Evolutionary conservation across 2,113 vertebrate species (phyloP), one percentile per base, ranked within the genome.

Genomic region (Anguilla rostrata): DNA sequence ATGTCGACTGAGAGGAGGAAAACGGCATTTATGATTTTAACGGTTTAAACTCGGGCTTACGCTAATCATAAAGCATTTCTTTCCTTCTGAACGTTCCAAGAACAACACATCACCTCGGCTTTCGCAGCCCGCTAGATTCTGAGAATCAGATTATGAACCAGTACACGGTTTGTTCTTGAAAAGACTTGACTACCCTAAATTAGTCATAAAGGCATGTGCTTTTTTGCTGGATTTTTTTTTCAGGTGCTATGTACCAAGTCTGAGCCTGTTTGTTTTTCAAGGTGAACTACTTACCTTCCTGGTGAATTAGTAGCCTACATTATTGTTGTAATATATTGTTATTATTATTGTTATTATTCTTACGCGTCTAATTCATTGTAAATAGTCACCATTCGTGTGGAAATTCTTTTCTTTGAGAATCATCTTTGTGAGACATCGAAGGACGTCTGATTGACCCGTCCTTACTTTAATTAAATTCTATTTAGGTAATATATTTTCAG

Each of bases 121-220:
- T 88, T 89, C 63, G 92, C 91, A 88, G 91, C 91, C 92, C 81
- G 85, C 92, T 91, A 79, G 86, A 83, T 95, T 96, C 95, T 95
- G 82, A 95, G 95, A 96, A 96, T 84, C 87, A 41, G 86, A 34
- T 29, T 12, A 34, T 12, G 11, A 34, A 75, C 4, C 26, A 91
- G 85, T 14, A 60, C 16, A 39, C 39, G 56, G 53, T 85, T 53
- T 83, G 89, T 94, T 95, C 94, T 94, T 95, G 90, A 96, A 95
- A 94, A 93, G 91, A 91, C 57, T 41, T 80, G 22, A 83, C 53
- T 56, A 87, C 12, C 6, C 81, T 71, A 46, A 9, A 57, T 89
- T 90, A 91, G 82, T 90, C 87, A 90, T 84, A 82, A 41, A 81
- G 39, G 26, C 34, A 39, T 12, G 29, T 34, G 26, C n/a, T 6